phyloP scores from a whole-genome alignment of 2,113 vertebrate genomes.

The Gymnarchus niloticus region DNA sequence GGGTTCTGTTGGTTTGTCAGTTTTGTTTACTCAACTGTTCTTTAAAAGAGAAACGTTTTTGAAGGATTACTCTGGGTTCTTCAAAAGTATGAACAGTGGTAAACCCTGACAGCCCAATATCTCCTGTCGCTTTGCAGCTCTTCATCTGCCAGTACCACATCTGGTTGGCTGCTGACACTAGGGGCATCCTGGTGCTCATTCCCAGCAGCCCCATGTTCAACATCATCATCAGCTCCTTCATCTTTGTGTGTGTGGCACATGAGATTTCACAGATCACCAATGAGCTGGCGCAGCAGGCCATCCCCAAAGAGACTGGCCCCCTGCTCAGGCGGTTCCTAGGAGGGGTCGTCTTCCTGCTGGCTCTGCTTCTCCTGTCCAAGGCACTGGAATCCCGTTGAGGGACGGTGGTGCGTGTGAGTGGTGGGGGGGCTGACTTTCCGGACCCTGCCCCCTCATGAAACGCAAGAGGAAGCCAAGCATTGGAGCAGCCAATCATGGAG shows the following conservation, averaged over 20 bases:
- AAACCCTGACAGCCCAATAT: background rate
- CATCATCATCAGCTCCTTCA: conserved; percentile 90
- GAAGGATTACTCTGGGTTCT: background rate
- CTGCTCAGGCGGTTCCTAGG: conserved; percentile 77
- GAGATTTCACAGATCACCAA: conserved; percentile 96
- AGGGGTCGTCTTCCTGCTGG: conserved; percentile 60
- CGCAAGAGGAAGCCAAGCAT: background rate
- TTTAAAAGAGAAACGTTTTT: too few species aligned
- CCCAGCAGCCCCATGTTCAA: conserved; percentile 88
- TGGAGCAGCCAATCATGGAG: background rate
- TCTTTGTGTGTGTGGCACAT: conserved; percentile 95
- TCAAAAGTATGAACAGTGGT: background rate
- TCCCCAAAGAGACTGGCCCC: conserved; percentile 83
- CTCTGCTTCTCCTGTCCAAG: conserved; percentile 68
- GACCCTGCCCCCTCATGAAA: background rate
- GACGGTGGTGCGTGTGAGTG: background rate
- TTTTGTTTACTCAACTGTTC: too few species aligned
- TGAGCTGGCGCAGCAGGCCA: conserved; percentile 83
- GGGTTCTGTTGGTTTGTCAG: too few species aligned
- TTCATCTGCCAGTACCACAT: conserved; percentile 99
- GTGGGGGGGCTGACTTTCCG: too few species aligned
- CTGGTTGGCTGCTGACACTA: conserved; percentile 95
- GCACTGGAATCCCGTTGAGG: conserved; percentile 35
- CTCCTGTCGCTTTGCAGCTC: conserved; percentile 60
- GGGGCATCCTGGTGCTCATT: conserved; percentile 90